Conservation (phyloP, 2,113 vertebrate genomes). For the Barbus barbus region DNA sequence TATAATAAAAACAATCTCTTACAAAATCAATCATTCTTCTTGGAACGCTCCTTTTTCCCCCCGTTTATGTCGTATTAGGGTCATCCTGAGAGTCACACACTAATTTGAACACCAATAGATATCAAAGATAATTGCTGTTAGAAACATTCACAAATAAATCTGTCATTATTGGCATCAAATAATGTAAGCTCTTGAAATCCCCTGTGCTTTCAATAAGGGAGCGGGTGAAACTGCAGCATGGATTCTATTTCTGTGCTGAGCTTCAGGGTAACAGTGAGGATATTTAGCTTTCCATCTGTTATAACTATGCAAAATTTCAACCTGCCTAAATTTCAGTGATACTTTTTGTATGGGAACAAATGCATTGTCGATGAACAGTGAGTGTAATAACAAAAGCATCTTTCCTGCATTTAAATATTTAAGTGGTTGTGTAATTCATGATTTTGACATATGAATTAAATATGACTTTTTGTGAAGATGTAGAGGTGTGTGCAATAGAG, state of each 20-base stretch:
- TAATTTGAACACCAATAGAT: background rate
- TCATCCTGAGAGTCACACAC: background rate
- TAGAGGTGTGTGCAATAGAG: background rate
- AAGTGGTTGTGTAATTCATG: background rate
- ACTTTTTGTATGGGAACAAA: background rate
- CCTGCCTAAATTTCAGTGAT: background rate
- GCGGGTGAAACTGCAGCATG: background rate
- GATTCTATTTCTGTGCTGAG: background rate
- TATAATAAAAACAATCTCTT: constrained; percentile 74
- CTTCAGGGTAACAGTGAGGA: background rate
- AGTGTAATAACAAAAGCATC: background rate
- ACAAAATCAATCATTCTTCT: constrained; percentile 70
- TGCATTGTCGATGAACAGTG: background rate
- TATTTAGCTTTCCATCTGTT: background rate
- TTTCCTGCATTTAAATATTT: background rate
- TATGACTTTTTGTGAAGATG: background rate
- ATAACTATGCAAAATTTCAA: background rate
- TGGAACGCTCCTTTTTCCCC: background rate
- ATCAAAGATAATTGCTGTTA: constrained; percentile 18
- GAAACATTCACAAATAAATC: constrained; percentile 5
- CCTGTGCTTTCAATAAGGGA: background rate
- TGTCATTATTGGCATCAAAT: constrained; percentile 18
- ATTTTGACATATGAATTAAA: background rate
- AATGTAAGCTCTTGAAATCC: background rate
- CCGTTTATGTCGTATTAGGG: background rate